A percentile compares a stretch with the other conserved stretches of the same genome.
phyloP scores from a whole-genome alignment of 2,888 invertebrate genomes.

The Carcina quercana region DNA sequence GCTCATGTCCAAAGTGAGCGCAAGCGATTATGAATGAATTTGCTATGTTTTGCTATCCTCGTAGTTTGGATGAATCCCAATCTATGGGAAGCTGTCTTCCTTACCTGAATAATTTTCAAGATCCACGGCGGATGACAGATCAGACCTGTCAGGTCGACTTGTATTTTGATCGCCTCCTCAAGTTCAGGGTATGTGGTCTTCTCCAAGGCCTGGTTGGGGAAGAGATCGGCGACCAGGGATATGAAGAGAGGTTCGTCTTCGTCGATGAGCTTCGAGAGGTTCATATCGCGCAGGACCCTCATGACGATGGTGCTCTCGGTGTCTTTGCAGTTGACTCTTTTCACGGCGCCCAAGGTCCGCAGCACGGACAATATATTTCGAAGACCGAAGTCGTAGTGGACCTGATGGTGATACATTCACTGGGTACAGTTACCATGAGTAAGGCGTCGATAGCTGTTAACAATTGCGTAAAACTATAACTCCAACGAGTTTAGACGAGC shows the following conservation, averaged over 20 bases:
- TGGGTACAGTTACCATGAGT: too few species aligned
- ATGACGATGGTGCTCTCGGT: conserved; percentile 97
- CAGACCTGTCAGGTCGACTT: conserved; percentile 86
- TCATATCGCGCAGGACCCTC: conserved; percentile 97
- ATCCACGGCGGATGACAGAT: conserved; percentile 97
- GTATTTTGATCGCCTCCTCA: conserved; percentile 89
- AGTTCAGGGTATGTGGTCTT: conserved; percentile 92
- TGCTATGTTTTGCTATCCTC: too few species aligned
- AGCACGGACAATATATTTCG: conserved; percentile 96
- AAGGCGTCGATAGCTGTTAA: too few species aligned
- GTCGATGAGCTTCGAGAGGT: conserved; percentile 96
- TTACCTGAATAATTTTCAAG: conserved; percentile 91
- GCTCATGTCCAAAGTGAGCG: too few species aligned
- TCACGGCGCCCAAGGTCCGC: conserved; percentile 93
- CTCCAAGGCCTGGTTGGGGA: conserved; percentile 94
- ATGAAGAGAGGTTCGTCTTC: conserved; percentile 99
- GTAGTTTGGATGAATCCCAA: too few species aligned
- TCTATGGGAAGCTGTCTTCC: too few species aligned
- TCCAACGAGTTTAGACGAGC: too few species aligned
- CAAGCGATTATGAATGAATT: too few species aligned
- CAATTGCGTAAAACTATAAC: too few species aligned
- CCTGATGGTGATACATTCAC: conserved; percentile 72
- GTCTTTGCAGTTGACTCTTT: conserved; percentile 92
- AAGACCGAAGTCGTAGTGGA: conserved; percentile 97
- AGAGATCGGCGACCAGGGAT: conserved; percentile 95